A percentile compares a stretch with the other conserved stretches of the same genome.
These are phyloP conservation scores for Chiridota heheva DNA, from an alignment of 35 echinoderm and acorn worm genomes.

Conservation along the genomic window DNA sequence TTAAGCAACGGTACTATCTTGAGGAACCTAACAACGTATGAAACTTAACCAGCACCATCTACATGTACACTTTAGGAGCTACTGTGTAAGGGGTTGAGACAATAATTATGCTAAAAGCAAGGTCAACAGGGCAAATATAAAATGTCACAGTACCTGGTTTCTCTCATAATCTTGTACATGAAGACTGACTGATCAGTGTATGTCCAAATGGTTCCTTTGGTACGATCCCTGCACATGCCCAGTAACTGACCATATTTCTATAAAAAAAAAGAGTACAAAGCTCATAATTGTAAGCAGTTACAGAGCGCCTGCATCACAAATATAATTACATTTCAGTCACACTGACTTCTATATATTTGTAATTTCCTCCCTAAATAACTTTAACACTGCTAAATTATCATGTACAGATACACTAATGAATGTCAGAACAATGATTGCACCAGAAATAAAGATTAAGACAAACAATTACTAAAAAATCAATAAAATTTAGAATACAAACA, in stretches of 20 bases:
- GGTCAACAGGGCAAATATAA: not conserved
- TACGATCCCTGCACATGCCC: slow-evolving; percentile 77
- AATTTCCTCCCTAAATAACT: too few relatives aligned
- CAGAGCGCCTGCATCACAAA: too few relatives aligned
- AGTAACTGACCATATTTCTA: slow-evolving; percentile 85
- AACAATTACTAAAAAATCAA: not conserved
- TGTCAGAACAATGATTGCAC: too few relatives aligned
- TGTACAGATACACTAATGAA: too few relatives aligned
- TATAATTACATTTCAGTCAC: not conserved
- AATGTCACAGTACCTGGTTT: slow-evolving; percentile 72
- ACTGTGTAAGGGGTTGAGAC: not conserved
- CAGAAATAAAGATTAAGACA: not conserved
- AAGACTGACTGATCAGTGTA: slow-evolving; percentile 92
- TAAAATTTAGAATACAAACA: not conserved
- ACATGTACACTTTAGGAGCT: too few relatives aligned
- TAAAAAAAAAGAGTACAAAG: slow-evolving; percentile 22
- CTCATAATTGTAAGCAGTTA: not conserved
- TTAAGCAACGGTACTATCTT: too few relatives aligned
- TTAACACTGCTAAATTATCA: too few relatives aligned
- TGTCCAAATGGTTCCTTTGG: slow-evolving; percentile 88
- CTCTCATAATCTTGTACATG: slow-evolving; percentile 85
- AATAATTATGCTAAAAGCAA: not conserved
- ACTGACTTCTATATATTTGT: too few relatives aligned
- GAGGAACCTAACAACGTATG: too few relatives aligned
- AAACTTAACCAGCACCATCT: too few relatives aligned